These are phyloP conservation scores for Tetramorium bicarinatum DNA, from an alignment of 2,888 invertebrate genomes.

Conservation along the genomic window DNA sequence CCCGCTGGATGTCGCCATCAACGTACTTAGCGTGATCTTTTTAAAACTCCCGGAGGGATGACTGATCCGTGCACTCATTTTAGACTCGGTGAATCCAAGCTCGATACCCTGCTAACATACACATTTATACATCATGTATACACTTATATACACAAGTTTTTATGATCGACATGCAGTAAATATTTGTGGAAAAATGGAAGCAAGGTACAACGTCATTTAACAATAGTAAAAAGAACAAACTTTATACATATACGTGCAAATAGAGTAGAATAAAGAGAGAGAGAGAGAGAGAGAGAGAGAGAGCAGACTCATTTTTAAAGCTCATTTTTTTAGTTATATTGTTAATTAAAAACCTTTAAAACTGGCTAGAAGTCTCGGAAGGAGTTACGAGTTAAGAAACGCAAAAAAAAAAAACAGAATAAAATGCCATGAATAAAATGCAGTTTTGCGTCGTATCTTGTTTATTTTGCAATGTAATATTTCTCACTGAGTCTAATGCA, in stretches of 20 bases:
- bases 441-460: neutral
- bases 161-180: neutral
- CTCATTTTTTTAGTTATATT: neutral
- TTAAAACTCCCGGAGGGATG: neutral
- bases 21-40: slow-evolving; percentile 30
- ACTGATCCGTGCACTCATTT: neutral
- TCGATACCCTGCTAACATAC: no score
- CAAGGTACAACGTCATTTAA: neutral
- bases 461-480: slow-evolving; percentile 12
- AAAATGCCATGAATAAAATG: neutral
- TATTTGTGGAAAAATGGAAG: neutral
- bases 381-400: neutral
- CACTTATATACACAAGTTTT: neutral
- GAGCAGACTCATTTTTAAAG: no score
- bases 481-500: neutral
- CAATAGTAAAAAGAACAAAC: slow-evolving; percentile 2
- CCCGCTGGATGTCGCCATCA: slow-evolving; percentile 70
- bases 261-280: neutral
- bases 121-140: neutral
- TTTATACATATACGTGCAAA: neutral
- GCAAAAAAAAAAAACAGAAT: neutral
- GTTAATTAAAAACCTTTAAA: slow-evolving; percentile 10
- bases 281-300: no score
- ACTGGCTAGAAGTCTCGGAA: neutral
- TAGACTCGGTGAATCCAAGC: neutral